These are phyloP conservation scores for Beroe ovata DNA, from an alignment of 37 sponge, comb jelly and placozoan species.

Conservation along the genomic window DNA sequence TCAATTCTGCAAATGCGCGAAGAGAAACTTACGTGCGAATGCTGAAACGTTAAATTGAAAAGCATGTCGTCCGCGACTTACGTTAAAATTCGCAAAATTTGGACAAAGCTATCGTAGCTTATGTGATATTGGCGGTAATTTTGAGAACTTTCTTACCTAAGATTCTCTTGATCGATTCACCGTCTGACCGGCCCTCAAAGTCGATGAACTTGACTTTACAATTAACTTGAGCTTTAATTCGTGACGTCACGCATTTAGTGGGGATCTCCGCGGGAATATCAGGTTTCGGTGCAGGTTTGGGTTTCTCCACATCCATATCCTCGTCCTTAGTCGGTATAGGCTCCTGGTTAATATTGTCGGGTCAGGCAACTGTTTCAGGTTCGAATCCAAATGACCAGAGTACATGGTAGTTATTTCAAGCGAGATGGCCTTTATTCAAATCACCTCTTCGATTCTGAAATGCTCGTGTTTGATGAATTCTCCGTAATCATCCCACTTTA, in stretches of 20 bases:
- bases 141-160: conserved; percentile 63
- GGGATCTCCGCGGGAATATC: conserved; percentile 29
- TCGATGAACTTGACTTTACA: conserved; percentile 87
- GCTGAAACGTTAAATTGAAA: no score
- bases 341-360: no score
- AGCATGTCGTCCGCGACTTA: no score
- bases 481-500: conserved; percentile 96
- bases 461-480: conserved; percentile 78
- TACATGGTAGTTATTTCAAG: no score
- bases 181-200: conserved; percentile 98
- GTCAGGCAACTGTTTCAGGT: no score
- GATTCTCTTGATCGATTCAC: conserved; percentile 96
- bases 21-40: no score
- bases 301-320: conserved; percentile 17
- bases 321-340: conserved; percentile 3
- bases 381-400: no score
- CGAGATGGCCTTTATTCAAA: no score
- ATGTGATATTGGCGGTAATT: no score
- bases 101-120: no score
- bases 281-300: background rate
- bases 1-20: no score
- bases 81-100: no score
- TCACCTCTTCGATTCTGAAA: conserved; percentile 52
- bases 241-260: conserved; percentile 49
- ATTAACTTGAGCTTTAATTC: conserved; percentile 54